These are phyloP conservation scores for Chaetura pelagica DNA, from an alignment of 2,113 vertebrate genomes.

Conservation along the genomic window DNA sequence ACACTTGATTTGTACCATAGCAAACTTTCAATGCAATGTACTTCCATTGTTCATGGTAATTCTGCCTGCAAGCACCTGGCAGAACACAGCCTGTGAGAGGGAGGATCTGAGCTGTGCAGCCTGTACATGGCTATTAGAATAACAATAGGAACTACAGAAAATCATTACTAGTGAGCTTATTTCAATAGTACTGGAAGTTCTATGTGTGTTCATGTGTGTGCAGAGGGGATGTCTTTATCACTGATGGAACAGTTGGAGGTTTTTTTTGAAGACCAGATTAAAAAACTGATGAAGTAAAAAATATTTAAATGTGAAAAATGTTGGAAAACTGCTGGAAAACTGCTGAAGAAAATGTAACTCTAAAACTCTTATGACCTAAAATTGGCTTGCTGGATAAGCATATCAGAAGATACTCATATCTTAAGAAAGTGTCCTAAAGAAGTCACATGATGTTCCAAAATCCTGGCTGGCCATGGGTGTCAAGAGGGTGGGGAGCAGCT, in stretches of 20 bases:
- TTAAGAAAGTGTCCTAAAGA: neutral
- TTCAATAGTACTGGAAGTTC: neutral
- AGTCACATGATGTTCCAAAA: neutral
- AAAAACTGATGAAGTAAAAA: neutral
- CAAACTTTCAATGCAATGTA: neutral
- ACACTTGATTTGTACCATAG: neutral
- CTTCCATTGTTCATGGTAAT: neutral
- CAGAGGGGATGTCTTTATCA: neutral
- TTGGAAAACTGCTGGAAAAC: neutral
- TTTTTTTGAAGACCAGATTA: neutral
- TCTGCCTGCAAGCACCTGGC: neutral
- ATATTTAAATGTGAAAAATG: neutral
- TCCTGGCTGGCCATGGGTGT: accelerated
- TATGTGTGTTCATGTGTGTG: no score
- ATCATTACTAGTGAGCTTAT: neutral
- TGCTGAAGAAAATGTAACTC: neutral
- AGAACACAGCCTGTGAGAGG: neutral
- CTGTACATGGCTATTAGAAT: neutral
- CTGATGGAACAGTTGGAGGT: neutral
- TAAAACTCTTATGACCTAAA: neutral
- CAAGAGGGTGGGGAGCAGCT: neutral
- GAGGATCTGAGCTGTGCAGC: neutral
- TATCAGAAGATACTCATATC: neutral
- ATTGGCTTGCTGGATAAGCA: neutral
- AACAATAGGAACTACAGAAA: constrained; percentile 7